These are phyloP conservation scores for Coelopa frigida DNA, from an alignment of 1,140 invertebrate species.

Conservation along the genomic window DNA sequence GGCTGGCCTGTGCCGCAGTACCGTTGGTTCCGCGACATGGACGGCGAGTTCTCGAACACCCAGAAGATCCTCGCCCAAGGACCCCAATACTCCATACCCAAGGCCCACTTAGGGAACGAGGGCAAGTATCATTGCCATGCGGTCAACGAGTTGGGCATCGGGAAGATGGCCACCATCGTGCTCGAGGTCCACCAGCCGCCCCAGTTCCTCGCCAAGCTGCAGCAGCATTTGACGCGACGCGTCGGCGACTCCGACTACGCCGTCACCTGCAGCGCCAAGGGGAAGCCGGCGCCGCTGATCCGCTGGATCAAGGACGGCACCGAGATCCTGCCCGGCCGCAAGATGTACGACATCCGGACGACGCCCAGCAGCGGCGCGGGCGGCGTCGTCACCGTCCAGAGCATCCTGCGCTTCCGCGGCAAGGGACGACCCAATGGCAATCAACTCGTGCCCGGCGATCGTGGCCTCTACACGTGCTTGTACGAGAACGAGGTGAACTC, in stretches of 20 bases:
- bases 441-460: constrained; percentile 70
- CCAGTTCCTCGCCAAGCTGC: constrained; percentile 70
- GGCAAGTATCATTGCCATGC: constrained; percentile 85
- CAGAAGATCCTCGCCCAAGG: constrained; percentile 63
- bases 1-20: constrained; percentile 84
- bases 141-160: constrained; percentile 80
- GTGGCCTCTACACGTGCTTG: constrained; percentile 80
- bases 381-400: constrained; percentile 72
- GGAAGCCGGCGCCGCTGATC: constrained; percentile 76
- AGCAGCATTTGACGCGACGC: constrained; percentile 68
- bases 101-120: constrained; percentile 73
- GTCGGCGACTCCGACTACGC: constrained; percentile 76
- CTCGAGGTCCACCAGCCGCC: constrained; percentile 83
- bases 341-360: constrained; percentile 72
- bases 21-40: constrained; percentile 75
- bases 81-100: constrained; percentile 74
- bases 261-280: constrained; percentile 74
- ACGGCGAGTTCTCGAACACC: constrained; percentile 50
- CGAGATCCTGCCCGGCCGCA: constrained; percentile 65
- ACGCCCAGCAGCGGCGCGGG: constrained; percentile 63
- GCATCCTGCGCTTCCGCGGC: constrained; percentile 70
- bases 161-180: constrained; percentile 70
- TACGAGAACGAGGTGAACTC: constrained; percentile 85
- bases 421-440: constrained; percentile 65
- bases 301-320: constrained; percentile 81